Conservation (phyloP, 1,140 invertebrate genomes). For the Drosophila tsacasi region DNA sequence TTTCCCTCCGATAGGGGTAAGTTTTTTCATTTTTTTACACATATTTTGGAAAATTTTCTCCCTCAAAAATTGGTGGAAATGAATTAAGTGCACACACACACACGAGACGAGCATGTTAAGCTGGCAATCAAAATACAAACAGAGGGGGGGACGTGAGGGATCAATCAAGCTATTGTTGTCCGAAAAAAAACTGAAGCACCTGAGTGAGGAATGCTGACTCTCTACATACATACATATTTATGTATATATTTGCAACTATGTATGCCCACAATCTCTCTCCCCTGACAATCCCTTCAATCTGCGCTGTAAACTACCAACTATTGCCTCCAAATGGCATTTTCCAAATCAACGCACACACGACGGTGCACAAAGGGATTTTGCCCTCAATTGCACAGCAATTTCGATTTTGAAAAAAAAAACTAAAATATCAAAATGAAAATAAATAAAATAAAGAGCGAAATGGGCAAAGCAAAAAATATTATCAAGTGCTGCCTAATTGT, state of each 20-base stretch:
- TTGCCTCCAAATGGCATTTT: slow-evolving; percentile 62
- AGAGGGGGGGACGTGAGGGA: neutral
- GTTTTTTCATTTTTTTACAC: slow-evolving; percentile 29
- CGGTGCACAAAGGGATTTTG: slow-evolving; percentile 25
- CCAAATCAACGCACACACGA: slow-evolving; percentile 43
- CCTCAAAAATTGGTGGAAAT: slow-evolving; percentile 38
- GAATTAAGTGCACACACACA: slow-evolving; percentile 11
- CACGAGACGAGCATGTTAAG: slow-evolving; percentile 52
- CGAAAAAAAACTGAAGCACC: slow-evolving; percentile 51
- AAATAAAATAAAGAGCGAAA: slow-evolving; percentile 1
- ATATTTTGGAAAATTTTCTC: slow-evolving; percentile 51
- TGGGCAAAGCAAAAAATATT: slow-evolving; percentile 10
- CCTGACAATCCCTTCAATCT: slow-evolving; percentile 54
- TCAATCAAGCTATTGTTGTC: slow-evolving; percentile 53
- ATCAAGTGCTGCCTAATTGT: slow-evolving; percentile 18
- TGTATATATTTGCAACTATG: slow-evolving; percentile 49
- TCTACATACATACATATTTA: too few species aligned
- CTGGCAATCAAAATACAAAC: slow-evolving; percentile 75
- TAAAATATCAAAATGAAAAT: slow-evolving; percentile 12
- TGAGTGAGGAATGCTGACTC: slow-evolving; percentile 55
- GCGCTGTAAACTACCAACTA: slow-evolving; percentile 29
- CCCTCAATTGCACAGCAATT: slow-evolving; percentile 44
- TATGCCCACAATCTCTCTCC: slow-evolving; percentile 18
- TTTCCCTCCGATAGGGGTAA: slow-evolving; percentile 41
- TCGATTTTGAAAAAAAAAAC: slow-evolving; percentile 5